Percentiles rank a stretch among this genome's conserved stretches.
Evolutionary conservation across 1,140 invertebrate species (phyloP).

Genomic region (Pachyrhynchus sulphureomaculatus): DNA sequence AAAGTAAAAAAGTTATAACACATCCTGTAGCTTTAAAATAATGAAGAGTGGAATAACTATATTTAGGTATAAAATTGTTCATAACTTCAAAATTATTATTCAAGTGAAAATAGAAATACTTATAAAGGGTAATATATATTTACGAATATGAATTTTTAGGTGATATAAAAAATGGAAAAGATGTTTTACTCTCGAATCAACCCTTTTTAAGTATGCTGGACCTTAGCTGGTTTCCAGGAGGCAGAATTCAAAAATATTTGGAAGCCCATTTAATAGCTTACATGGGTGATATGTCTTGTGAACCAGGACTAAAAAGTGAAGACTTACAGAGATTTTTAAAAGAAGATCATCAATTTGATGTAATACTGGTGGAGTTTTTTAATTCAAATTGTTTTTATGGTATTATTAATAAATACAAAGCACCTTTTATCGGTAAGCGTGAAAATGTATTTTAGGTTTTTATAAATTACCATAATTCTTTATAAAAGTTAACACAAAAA

Average conservation of each 20-base stretch:
- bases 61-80: too few relatives aligned
- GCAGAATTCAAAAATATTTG: slow-evolving; percentile 42
- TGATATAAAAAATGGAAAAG: slow-evolving; percentile 33
- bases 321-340: slow-evolving; percentile 56
- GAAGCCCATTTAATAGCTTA: not conserved
- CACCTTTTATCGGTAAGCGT: slow-evolving; percentile 58
- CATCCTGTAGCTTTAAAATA: too few relatives aligned
- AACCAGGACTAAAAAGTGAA: slow-evolving; percentile 51
- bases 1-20: too few relatives aligned
- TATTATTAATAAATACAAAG: slow-evolving; percentile 61
- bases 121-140: too few relatives aligned
- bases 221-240: slow-evolving; percentile 5
- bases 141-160: too few relatives aligned
- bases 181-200: slow-evolving; percentile 54
- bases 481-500: too few relatives aligned
- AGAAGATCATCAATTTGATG: slow-evolving; percentile 56
- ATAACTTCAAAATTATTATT: too few relatives aligned
- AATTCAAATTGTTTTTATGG: slow-evolving; percentile 67
- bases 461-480: too few relatives aligned
- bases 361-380: slow-evolving; percentile 66
- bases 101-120: too few relatives aligned
- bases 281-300: slow-evolving; percentile 49
- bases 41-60: too few relatives aligned
- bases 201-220: slow-evolving; percentile 56
- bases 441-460: not conserved